phyloP scores from a whole-genome alignment of 1,140 invertebrate genomes.

The Zelostemma sp. region DNA sequence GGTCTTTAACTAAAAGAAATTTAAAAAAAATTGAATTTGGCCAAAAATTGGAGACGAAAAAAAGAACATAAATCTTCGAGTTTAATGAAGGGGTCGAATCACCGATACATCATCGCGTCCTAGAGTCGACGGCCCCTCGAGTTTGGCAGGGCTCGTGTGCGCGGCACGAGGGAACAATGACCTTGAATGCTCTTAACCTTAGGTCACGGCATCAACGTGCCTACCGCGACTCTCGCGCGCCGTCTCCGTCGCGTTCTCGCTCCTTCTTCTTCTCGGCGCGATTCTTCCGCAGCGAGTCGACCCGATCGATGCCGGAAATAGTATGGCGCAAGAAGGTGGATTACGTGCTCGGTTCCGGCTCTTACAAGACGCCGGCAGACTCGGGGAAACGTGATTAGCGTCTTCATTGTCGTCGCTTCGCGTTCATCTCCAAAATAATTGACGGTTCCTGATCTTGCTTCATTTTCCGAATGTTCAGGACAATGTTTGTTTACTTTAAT shows the following conservation, averaged over 20 bases:
- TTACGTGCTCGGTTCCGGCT: conserved; percentile 36
- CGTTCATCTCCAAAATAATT: background rate
- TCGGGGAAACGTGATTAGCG: background rate
- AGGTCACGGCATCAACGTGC: conserved; percentile 40
- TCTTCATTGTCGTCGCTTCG: background rate
- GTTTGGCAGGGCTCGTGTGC: conserved; percentile 37
- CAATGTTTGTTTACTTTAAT: no score
- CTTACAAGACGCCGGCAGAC: conserved; percentile 22
- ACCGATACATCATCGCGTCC: no score
- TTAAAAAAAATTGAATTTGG: no score
- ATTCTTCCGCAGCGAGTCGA: conserved; percentile 31
- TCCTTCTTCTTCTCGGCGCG: conserved; percentile 16
- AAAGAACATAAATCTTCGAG: no score
- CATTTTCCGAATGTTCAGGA: no score
- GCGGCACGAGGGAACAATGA: conserved; percentile 46
- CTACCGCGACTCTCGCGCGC: conserved; percentile 20
- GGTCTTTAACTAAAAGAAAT: no score
- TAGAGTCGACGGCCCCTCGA: conserved; percentile 8
- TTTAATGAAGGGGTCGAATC: no score
- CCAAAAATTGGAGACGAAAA: no score
- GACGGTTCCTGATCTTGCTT: no score
- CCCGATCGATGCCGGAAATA: conserved; percentile 52
- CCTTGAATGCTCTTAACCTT: conserved; percentile 47
- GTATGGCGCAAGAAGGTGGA: conserved; percentile 36
- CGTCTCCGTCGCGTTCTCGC: conserved; percentile 24